Percentiles rank a stretch among this genome's conserved stretches.
phyloP scores from a whole-genome alignment of 2,797 vertebrate species.

The Orestias chungarensis region DNA sequence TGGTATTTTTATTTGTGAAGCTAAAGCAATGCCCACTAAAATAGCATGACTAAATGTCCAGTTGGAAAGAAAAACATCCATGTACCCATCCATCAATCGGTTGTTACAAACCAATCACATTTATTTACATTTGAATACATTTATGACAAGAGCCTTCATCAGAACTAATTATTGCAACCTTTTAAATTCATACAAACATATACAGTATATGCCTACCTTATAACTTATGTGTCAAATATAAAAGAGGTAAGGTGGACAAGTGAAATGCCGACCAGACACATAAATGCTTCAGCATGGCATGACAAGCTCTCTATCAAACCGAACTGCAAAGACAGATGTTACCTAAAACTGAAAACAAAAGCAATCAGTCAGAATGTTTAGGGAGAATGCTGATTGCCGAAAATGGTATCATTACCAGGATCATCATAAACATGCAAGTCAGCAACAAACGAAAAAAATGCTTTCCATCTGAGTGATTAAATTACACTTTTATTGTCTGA shows the following conservation, averaged over 20 bases:
- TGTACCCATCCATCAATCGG: too few relatives aligned
- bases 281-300: constrained; percentile 33
- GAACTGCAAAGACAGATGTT: constrained; percentile 18
- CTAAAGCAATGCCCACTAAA: too few relatives aligned
- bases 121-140: constrained; percentile 60
- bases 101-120: constrained; percentile 60
- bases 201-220: constrained; percentile 14
- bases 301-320: constrained; percentile 29
- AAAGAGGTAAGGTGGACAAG: constrained; percentile 29
- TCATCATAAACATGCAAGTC: constrained; percentile 48
- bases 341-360: constrained; percentile 52
- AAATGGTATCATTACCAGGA: constrained; percentile 57
- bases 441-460: constrained; percentile 31
- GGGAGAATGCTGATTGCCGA: constrained; percentile 52
- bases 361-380: constrained; percentile 67
- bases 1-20: too few relatives aligned
- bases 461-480: constrained; percentile 67
- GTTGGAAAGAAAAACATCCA: too few relatives aligned
- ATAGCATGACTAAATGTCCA: too few relatives aligned
- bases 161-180: constrained; percentile 48
- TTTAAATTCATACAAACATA: constrained; percentile 61
- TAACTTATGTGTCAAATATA: constrained; percentile 15
- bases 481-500: constrained; percentile 73
- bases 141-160: constrained; percentile 63
- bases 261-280: constrained; percentile 41